phyloP scores from a whole-genome alignment of 2,113 vertebrate genomes.

The Dicaeum eximium region DNA sequence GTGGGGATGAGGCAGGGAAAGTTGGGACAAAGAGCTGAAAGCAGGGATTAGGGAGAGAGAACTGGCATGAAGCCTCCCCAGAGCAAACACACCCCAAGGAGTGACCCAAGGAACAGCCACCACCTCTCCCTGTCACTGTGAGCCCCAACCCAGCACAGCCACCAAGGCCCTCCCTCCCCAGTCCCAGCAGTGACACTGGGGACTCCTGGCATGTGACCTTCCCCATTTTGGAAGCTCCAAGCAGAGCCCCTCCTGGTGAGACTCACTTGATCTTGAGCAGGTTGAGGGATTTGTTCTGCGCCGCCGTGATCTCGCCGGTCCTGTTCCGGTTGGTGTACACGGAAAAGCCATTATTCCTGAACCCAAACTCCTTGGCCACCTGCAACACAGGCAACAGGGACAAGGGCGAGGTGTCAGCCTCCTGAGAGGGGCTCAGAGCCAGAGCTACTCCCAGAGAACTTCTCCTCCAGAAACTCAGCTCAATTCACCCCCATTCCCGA shows the following conservation, averaged over 20 bases:
- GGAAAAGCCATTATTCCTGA: constrained; percentile 92
- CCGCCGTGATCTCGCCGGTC: constrained; percentile 88
- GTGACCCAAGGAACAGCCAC: background rate
- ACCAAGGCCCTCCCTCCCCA: background rate
- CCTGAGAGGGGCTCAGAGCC: background rate
- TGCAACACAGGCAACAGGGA: constrained; percentile 45
- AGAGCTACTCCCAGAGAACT: background rate
- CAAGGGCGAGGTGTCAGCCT: background rate
- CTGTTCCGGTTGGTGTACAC: constrained; percentile 94
- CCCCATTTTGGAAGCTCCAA: background rate
- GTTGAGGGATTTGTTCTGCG: constrained; percentile 89
- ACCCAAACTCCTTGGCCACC: constrained; percentile 97
- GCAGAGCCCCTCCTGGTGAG: background rate
- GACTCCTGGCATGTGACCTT: too few species aligned
- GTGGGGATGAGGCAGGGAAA: background rate
- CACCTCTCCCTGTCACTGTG: background rate
- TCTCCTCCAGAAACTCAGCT: background rate
- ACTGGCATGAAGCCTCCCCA: background rate
- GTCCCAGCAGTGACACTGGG: rapidly evolving
- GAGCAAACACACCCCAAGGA: background rate
- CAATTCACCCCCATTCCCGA: background rate
- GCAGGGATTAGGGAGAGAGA: background rate
- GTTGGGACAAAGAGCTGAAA: background rate
- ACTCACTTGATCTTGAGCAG: constrained; percentile 97
- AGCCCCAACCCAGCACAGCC: background rate